A percentile compares a stretch with the other conserved stretches of the same genome.
Evolutionary conservation across 1,140 invertebrate genomes (phyloP).

Genomic region (Condylostylus longicornis): DNA sequence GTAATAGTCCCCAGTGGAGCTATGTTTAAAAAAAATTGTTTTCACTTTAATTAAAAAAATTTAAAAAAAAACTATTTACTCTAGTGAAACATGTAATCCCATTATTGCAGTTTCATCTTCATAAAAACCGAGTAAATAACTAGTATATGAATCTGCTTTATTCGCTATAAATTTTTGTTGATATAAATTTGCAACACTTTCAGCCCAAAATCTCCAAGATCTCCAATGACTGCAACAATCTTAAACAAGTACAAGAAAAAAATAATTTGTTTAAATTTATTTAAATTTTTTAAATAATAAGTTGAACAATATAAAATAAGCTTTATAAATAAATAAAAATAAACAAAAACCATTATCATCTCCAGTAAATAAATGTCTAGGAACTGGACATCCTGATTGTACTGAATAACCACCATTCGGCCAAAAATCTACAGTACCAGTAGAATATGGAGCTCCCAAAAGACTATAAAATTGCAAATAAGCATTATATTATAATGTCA

Average conservation of each 20-base stretch:
- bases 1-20: conserved; percentile 13
- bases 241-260: conserved; percentile 15
- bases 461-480: no score
- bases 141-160: conserved; percentile 17
- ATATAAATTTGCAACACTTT: conserved; percentile 32
- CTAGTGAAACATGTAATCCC: conserved; percentile 3
- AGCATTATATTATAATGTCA: no score
- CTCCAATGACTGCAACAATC: conserved; percentile 44
- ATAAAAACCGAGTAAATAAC: conserved; percentile 8
- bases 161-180: conserved; percentile 26
- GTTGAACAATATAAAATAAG: conserved; percentile 1
- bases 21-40: conserved; percentile 8
- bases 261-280: not conserved
- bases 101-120: conserved; percentile 1
- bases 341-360: no score
- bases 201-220: conserved; percentile 38
- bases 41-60: not conserved
- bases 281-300: not conserved
- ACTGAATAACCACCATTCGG: conserved; percentile 37
- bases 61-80: not conserved
- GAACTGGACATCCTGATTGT: conserved; percentile 38
- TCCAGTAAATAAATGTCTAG: no score
- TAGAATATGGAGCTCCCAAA: conserved; percentile 33
- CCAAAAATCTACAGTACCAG: conserved; percentile 40
- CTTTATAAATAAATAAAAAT: no score